Evolutionary conservation across 2,888 invertebrate species (phyloP), one percentile per base, ranked within the genome.

Genomic region (Augochlorella aurata): DNA sequence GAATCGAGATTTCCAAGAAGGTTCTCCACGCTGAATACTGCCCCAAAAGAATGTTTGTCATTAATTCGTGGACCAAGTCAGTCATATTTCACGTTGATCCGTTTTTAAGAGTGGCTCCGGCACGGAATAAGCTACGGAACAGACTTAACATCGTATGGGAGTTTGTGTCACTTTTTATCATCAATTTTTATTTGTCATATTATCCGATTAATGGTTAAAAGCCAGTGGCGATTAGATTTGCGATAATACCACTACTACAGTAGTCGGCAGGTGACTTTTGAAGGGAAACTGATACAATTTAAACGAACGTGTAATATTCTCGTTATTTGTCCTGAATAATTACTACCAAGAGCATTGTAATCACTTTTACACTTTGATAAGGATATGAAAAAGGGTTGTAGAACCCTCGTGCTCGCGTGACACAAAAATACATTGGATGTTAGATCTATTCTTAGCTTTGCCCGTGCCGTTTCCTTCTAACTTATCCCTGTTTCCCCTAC

Each of bases 41-140:
- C 29, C 63, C 50, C 12, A 52, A n/a, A 67, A 18, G 65, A 83
- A 81, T 70, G 68, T 54, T 81, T 49, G 77, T 18, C 45, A 72
- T 77, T 67, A 69, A 74, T 76, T 73, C 54, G 61, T 65, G 61
- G 74, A 44, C 1, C 18, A 5, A 9, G 45, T 58, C 12, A 29
- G 14, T 16, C 49, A 68, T 29, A 68, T 44, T 29, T 70, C 50
- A 45, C 44, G 61, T 63, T 49, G 67, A 69, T 77, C 16, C 58
- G 7, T 74, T 78, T 45, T 50, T 63, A 77, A 67, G n/a, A 45
- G 77, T 45, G 67, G 18, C n/a, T n/a, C 44, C 12, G 38, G 65
- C 65, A 65, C 65, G 38, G 38, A 65, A 5, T 0, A n/a, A 65
- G 65, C 44, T 18, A 44, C 3, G 29, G 44, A 44, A 65, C 44